Evolutionary conservation across 1,140 invertebrate genomes (phyloP).

Genomic region (Camponotus floridanus): DNA sequence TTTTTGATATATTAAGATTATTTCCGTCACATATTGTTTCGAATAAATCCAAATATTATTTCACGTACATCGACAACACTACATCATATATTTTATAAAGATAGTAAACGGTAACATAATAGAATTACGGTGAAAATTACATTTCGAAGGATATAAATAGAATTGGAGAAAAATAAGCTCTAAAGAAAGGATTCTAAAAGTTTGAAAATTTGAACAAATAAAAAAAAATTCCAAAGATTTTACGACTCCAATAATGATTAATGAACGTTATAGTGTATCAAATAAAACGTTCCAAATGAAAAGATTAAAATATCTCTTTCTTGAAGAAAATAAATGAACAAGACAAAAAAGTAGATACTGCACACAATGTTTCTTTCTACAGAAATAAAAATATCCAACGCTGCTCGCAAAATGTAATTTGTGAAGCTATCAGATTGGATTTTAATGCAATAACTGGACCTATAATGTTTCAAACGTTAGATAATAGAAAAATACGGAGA

Average conservation of each 20-base stretch:
- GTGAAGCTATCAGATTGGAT: background rate
- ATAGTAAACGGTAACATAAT: background rate
- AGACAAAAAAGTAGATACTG: background rate
- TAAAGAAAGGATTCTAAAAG: background rate
- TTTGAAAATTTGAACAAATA: no score
- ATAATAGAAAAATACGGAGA: slow-evolving; percentile 16
- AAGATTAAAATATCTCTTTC: background rate
- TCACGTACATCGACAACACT: no score
- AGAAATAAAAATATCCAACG: background rate
- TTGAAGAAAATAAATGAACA: background rate
- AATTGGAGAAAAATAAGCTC: background rate
- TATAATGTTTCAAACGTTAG: slow-evolving; percentile 17
- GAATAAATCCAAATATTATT: background rate
- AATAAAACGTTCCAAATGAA: background rate
- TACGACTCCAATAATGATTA: background rate
- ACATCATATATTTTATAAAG: background rate
- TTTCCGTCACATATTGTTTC: background rate
- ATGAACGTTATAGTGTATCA: background rate
- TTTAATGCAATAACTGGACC: slow-evolving; percentile 6
- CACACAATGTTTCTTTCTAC: background rate
- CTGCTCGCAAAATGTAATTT: background rate
- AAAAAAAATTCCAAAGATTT: background rate
- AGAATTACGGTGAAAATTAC: background rate
- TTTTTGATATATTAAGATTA: slow-evolving; percentile 13
- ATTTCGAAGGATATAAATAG: background rate